These are phyloP conservation scores for Calonectris borealis DNA, from an alignment of 2,113 vertebrate species.

Conservation along the genomic window DNA sequence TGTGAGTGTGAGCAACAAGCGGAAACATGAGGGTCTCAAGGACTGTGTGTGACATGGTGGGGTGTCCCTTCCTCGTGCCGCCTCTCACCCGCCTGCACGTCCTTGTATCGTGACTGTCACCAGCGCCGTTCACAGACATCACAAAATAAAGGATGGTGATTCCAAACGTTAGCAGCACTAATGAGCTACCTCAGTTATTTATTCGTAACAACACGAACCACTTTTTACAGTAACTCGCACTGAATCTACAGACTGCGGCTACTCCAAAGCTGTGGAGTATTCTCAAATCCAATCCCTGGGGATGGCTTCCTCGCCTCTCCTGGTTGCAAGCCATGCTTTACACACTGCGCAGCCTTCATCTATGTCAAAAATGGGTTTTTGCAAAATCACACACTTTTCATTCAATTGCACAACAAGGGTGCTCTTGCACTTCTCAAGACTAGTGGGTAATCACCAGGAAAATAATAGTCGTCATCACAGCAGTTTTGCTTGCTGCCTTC, in stretches of 20 bases:
- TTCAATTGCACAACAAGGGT: not conserved
- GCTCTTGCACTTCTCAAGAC: not conserved
- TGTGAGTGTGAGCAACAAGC: not conserved
- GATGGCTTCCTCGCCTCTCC: fast-evolving
- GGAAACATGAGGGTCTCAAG: not conserved
- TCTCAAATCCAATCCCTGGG: fast-evolving
- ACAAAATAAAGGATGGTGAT: fast-evolving
- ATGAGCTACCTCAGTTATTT: fast-evolving
- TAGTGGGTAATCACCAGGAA: not conserved
- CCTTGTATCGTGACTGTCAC: fast-evolving
- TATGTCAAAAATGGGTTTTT: fast-evolving
- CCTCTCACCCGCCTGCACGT: fast-evolving
- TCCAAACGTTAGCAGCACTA: too few species aligned
- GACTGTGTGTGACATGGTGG: fast-evolving
- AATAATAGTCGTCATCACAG: not conserved
- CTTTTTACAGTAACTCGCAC: fast-evolving
- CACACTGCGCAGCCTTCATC: fast-evolving
- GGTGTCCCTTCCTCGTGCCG: not conserved
- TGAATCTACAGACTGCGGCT: fast-evolving
- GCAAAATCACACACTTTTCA: not conserved
- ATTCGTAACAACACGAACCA: fast-evolving
- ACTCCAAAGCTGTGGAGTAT: fast-evolving
- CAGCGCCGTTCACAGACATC: fast-evolving
- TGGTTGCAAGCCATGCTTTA: not conserved
- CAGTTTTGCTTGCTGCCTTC: not conserved